Conservation (phyloP, 92 coral and sea anemone genomes). For the Epizoanthus illoricatus region DNA sequence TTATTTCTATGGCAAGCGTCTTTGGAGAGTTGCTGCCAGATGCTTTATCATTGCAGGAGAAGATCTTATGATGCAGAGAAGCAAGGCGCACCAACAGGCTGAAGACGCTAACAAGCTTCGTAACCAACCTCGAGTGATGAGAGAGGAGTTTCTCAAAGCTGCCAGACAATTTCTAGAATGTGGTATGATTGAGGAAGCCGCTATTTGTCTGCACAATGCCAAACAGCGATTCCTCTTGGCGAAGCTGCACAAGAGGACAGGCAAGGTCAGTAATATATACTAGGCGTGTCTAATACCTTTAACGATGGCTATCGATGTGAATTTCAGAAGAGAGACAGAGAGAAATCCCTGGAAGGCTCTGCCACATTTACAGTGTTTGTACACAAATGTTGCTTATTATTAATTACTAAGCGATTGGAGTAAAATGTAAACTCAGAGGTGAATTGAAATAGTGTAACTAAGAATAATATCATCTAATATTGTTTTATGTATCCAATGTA, state of each 20-base stretch:
- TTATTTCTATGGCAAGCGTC: constrained; percentile 58
- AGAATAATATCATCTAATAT: too few relatives aligned
- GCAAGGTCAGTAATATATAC: constrained; percentile 43
- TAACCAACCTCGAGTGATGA: constrained; percentile 54
- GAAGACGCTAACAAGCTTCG: constrained; percentile 55
- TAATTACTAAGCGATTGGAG: too few relatives aligned
- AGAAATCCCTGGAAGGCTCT: too few relatives aligned
- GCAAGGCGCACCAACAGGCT: constrained; percentile 73
- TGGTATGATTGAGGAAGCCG: constrained; percentile 65
- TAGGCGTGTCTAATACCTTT: background rate
- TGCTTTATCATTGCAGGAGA: constrained; percentile 69
- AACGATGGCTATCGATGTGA: background rate
- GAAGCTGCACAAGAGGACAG: constrained; percentile 52
- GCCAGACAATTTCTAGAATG: constrained; percentile 58
- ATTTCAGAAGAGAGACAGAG: background rate
- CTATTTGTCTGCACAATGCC: constrained; percentile 61
- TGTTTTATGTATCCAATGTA: too few relatives aligned
- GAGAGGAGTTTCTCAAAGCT: constrained; percentile 62
- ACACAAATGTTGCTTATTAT: too few relatives aligned
- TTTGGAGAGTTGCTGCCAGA: constrained; percentile 64
- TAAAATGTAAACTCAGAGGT: too few relatives aligned
- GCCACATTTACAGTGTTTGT: too few relatives aligned
- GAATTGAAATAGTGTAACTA: too few relatives aligned
- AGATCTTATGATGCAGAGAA: constrained; percentile 46
- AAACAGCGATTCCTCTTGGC: constrained; percentile 63